Percentiles rank a stretch among this genome's conserved stretches.
Evolutionary conservation across 1,140 invertebrate genomes (phyloP).

Genomic region (Drosophila suzukii): DNA sequence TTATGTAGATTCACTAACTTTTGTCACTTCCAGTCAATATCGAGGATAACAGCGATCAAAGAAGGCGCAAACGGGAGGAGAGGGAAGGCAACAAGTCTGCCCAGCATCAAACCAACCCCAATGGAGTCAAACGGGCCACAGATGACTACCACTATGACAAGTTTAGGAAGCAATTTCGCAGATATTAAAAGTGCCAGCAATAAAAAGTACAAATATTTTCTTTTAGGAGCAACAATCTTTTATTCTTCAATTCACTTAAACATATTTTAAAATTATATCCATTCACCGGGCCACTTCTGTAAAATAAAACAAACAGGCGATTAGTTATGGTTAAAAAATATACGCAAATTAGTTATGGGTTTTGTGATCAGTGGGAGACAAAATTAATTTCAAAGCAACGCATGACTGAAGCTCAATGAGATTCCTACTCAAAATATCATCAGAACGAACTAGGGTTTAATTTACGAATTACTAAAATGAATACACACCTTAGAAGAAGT

Average conservation of each 20-base stretch:
- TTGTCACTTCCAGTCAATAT: constrained; percentile 90
- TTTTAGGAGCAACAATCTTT: not conserved
- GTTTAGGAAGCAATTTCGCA: constrained; percentile 97
- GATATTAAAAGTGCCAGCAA: constrained; percentile 88
- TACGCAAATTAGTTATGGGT: not conserved
- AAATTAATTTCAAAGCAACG: constrained; percentile 81
- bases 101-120: constrained; percentile 78
- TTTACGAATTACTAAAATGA: not conserved
- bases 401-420: constrained; percentile 86
- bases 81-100: constrained; percentile 83
- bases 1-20: constrained; percentile 30
- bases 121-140: constrained; percentile 90
- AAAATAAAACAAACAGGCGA: constrained; percentile 7
- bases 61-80: constrained; percentile 86
- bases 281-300: not conserved
- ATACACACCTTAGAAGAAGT: constrained; percentile 49
- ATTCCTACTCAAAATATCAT: constrained; percentile 86
- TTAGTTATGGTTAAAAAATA: constrained; percentile 17
- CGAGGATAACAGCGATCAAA: constrained; percentile 87
- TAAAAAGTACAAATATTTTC: constrained; percentile 10
- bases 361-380: constrained; percentile 52
- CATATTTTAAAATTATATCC: not conserved
- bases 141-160: constrained; percentile 99
- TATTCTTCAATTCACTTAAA: not conserved
- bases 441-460: constrained; percentile 12